Evolutionary conservation across 2,888 invertebrate genomes (phyloP).

Genomic region (Drosophila vallismaia): DNA sequence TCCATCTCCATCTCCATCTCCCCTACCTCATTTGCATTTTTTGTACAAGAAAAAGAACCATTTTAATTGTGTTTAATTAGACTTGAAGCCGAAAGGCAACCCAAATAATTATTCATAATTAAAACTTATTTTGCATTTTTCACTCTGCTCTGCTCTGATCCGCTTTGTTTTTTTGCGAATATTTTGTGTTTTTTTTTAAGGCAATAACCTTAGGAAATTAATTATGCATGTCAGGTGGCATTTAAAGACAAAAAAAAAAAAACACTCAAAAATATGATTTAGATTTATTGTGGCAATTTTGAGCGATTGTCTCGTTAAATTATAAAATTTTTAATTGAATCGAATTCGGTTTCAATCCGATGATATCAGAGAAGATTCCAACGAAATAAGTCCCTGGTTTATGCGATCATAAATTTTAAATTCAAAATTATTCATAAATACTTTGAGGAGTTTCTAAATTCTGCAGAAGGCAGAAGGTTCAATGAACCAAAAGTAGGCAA

Average conservation of each 20-base stretch:
- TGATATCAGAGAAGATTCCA: conserved; percentile 32
- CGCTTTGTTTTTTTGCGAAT: conserved; percentile 8
- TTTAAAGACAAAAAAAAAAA: conserved; percentile 15
- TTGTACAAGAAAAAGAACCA: conserved; percentile 36
- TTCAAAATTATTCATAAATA: conserved; percentile 35
- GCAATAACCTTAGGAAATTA: conserved; percentile 40
- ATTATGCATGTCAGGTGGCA: conserved; percentile 64
- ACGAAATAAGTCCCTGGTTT: conserved; percentile 4
- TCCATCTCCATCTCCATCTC: conserved; percentile 1
- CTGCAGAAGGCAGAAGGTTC: conserved; percentile 53
- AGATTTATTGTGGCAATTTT: conserved; percentile 41
- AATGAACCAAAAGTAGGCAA: conserved; percentile 79
- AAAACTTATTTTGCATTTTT: conserved; percentile 62
- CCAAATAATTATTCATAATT: conserved; percentile 72
- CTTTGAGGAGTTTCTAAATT: conserved; percentile 24
- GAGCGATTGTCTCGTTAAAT: conserved; percentile 50
- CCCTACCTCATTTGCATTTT: conserved; percentile 65
- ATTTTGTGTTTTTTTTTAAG: conserved; percentile 13
- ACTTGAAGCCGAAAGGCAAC: conserved; percentile 37
- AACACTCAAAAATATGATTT: conserved; percentile 37
- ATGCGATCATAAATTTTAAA: conserved; percentile 28
- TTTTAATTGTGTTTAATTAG: conserved; percentile 76
- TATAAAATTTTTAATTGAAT: conserved; percentile 69
- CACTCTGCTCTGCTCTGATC: neutral
- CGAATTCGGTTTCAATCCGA: conserved; percentile 40